Percentiles rank a stretch among this genome's conserved stretches.
Evolutionary conservation across 2,113 vertebrate species (phyloP).

Genomic region (Cynocephalus volans): DNA sequence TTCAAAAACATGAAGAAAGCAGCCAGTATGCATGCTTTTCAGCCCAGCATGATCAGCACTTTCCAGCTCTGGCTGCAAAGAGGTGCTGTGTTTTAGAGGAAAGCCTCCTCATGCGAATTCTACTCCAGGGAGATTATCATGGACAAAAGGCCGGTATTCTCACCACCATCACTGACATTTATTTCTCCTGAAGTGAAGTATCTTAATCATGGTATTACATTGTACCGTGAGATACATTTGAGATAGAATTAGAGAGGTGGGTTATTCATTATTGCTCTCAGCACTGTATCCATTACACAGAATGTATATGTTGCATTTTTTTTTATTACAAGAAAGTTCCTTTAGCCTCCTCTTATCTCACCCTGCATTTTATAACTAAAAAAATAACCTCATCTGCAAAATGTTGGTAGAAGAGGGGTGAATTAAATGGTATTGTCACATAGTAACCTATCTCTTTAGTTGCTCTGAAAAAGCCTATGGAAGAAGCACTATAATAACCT

Average conservation of each 20-base stretch:
- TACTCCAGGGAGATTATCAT: neutral
- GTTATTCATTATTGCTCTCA: neutral
- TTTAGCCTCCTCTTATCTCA: neutral
- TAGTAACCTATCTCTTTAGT: neutral
- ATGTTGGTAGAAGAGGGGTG: accelerated
- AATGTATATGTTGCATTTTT: neutral
- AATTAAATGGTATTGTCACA: neutral
- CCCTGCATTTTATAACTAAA: neutral
- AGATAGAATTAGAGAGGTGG: neutral
- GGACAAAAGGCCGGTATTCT: neutral
- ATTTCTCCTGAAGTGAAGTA: neutral
- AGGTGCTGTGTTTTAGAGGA: neutral
- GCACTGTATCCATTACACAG: neutral
- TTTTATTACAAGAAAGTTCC: neutral
- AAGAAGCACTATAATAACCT: neutral
- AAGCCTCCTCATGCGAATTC: neutral
- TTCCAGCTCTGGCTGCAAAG: conserved; percentile 9
- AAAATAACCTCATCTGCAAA: neutral
- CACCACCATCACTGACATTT: neutral
- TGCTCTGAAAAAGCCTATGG: neutral
- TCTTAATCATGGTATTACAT: neutral
- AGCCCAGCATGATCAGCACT: conserved; percentile 2
- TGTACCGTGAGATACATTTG: neutral
- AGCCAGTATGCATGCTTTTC: conserved; percentile 49
- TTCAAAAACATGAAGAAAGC: conserved; percentile 67